Base-by-base conservation (phyloP, 2,113 vertebrate species). In the Daboia siamensis region DNA sequence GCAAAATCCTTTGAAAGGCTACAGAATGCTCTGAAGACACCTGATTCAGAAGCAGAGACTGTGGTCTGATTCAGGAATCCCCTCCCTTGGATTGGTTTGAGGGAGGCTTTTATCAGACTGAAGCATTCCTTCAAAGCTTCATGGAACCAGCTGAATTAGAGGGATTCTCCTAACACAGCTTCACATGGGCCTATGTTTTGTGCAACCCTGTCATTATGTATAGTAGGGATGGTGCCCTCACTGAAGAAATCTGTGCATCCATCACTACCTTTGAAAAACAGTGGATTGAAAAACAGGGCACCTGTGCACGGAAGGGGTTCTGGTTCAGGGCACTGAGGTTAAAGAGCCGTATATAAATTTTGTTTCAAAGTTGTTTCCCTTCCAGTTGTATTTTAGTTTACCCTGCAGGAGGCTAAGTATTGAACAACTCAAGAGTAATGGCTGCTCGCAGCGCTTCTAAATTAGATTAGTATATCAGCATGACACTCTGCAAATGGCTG, bases 381-480 rank as follows among this genome's bases (percentile, higher is more conserved):
- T 33, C n/a, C 88, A 29, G 44, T 90, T 90, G 29, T 86, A 90
- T 89, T 94, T 91, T 55, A 84, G 8, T 23, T 24, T 88, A 90
- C 55, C 8, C 51, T 1, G 51, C 44, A 57, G 55, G 4, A 90
- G 74, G 13, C 55, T 15, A 86, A 61, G 26, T 39, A 5, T 87
- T 90, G 90, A 90, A 91, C 33, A 91, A 93, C 23, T 86, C 15
- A 85, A 51, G 10, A 4, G 39, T 1, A 0, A 93, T 90, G 91
- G 51, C 69, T 88, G 5, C 64, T 94, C 89, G 93, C 12, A 86
- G 39, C 0, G 15, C 48, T 90, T 93, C 48, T 91, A 89, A 92
- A 90, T 95, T 90, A 94, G 3, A 17, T 93, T 57, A 91, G 2
- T 88, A 3, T 85, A 87, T 86, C 88, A 91, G 59, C 56, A 69